Percentiles rank a stretch among this genome's conserved stretches.
Conservation (phyloP, 2,113 vertebrate species). For the Galeopterus variegatus region DNA sequence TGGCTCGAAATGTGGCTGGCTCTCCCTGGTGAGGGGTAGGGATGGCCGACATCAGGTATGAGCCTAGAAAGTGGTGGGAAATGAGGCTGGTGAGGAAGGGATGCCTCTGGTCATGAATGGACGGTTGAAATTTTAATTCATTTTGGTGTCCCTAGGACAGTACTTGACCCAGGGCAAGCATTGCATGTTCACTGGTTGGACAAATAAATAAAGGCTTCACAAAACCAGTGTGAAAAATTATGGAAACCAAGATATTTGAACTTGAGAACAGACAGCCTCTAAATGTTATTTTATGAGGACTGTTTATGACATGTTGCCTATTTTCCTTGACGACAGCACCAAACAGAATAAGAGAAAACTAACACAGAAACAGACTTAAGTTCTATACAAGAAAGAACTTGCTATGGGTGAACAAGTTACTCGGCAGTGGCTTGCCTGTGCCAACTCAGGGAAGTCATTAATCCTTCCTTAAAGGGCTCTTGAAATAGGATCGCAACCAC, state of each 20-base stretch:
- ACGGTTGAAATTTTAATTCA: conserved; percentile 1
- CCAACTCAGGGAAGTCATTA: background rate
- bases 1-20: background rate
- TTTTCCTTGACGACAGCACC: background rate
- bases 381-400: background rate
- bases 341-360: background rate
- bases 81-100: background rate
- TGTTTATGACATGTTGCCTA: background rate
- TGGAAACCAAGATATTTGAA: background rate
- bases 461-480: background rate
- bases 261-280: background rate
- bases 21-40: background rate
- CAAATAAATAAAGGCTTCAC: background rate
- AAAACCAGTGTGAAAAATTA: background rate
- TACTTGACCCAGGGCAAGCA: background rate
- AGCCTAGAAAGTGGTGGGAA: background rate
- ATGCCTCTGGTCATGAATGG: background rate
- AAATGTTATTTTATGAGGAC: conserved; percentile 2
- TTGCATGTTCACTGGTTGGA: background rate
- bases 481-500: background rate
- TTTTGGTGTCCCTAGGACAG: background rate
- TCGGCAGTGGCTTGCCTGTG: background rate
- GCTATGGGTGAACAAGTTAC: background rate
- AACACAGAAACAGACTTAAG: background rate
- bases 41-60: too few relatives aligned